Conservation (phyloP, 1,140 invertebrate genomes). For the Anagrus nilaparvatae region DNA sequence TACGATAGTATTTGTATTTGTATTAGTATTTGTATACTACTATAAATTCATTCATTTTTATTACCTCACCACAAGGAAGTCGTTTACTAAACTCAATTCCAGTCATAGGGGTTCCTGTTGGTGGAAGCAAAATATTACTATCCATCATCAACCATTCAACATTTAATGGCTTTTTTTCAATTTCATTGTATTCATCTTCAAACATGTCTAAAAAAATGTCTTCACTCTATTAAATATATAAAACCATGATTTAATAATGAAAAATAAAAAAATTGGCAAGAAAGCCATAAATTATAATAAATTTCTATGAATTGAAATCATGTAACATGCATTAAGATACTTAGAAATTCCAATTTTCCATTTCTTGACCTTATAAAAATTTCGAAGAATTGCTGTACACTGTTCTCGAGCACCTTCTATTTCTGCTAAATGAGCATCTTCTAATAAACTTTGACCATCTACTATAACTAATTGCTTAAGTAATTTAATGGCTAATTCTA, state of each 20-base stretch:
- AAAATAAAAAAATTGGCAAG: constrained; percentile 1
- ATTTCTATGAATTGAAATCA: constrained; percentile 1
- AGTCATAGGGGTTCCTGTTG: constrained; percentile 92
- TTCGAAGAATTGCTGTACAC: constrained; percentile 74
- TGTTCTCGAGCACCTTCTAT: constrained; percentile 76
- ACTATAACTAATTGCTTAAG: constrained; percentile 51
- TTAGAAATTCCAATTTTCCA: constrained; percentile 12
- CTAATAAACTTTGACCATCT: constrained; percentile 41
- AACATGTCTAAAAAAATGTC: constrained; percentile 99
- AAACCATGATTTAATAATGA: constrained; percentile 1
- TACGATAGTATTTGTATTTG: too few relatives aligned
- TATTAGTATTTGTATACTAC: too few relatives aligned
- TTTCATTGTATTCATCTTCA: constrained; percentile 93
- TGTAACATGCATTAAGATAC: constrained; percentile 13
- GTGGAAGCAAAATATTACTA: constrained; percentile 89
- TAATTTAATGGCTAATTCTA: constrained; percentile 78
- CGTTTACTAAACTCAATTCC: constrained; percentile 91
- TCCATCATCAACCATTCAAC: constrained; percentile 93
- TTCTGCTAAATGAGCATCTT: constrained; percentile 42
- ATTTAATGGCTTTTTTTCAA: constrained; percentile 77
- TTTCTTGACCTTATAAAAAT: constrained; percentile 75
- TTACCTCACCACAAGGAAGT: constrained; percentile 88
- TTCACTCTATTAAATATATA: constrained; percentile 59
- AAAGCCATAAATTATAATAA: background rate
- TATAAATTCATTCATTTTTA: too few relatives aligned